Base-by-base conservation (phyloP, 2,888 invertebrate species). In the Orchesellides sinensis region DNA sequence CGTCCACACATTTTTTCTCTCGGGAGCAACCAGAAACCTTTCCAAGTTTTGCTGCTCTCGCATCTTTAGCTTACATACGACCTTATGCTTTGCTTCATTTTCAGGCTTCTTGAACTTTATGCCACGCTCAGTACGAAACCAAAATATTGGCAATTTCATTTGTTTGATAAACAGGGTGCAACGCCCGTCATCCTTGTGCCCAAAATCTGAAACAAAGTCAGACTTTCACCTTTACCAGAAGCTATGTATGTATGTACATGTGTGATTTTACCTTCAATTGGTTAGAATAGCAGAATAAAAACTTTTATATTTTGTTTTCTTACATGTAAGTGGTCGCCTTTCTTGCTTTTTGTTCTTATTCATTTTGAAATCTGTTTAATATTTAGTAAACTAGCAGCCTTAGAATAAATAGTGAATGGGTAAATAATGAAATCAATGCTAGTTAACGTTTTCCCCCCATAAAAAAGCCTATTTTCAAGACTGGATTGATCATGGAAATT, bases 1-100 rank as follows among this genome's bases (percentile, higher is more conserved):
- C 0, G 27, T 54, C 79, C 70, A 79, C 17, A 72, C 70, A 65
- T 79, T 79, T 29, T 79, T 63, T 3, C 70, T 27, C 19, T 79
- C 79, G 4, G 79, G 65, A 10, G 72, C 79, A 8, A 65, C 45
- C 10, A 79, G 45, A 45, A 79, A 79, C 52, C 54, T n/a, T 5
- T 79, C 72, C 10, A 54, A 52, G 21, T 72, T 65, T n/a, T 63
- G 61, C 4, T 35, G 0, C 0, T 23, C 0, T 0, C n/a, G 17
- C 4, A 70, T 5, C 10, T 12, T 27, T 1, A 72, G 72, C n/a
- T 49, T 59, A 14, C 52, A 19, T 49, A 61, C 19, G 12, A 61
- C 25, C 12, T 19, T 61, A 19, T 19, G 19, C 19, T 69, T 78
- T 1, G 49, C 23, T 0, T n/a, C n/a, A 32, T 52, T 69, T 19